A percentile compares a stretch with the other conserved stretches of the same genome.
Evolutionary conservation across 37 sponge, comb jelly and placozoan species (phyloP).

Genomic region (Axinella damicornis): DNA sequence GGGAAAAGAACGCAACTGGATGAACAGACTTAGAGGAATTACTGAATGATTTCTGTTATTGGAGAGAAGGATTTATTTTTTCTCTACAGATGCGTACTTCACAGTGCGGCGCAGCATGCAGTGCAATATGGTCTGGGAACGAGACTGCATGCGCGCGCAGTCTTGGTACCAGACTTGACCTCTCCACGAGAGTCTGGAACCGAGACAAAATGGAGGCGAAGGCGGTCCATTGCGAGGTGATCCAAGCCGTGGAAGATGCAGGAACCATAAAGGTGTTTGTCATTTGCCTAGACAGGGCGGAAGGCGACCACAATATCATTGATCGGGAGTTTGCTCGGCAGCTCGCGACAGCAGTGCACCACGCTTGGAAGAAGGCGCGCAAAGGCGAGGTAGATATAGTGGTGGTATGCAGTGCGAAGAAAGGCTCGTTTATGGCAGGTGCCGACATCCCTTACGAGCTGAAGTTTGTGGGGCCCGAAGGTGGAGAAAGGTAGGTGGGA

Average conservation of each 20-base stretch:
- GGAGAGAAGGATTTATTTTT: no score
- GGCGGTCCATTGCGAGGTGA: constrained; percentile 22
- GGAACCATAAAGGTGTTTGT: constrained; percentile 38
- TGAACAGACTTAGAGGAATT: no score
- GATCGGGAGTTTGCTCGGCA: constrained; percentile 35
- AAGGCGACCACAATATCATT: constrained; percentile 44
- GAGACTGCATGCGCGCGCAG: no score
- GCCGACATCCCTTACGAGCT: constrained; percentile 57
- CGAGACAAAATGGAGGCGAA: no score
- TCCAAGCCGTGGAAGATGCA: constrained; percentile 7
- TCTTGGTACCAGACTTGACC: no score
- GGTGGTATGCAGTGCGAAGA: constrained; percentile 63
- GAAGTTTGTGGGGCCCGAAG: constrained; percentile 1
- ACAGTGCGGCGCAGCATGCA: no score
- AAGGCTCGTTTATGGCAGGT: constrained; percentile 48
- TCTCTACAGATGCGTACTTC: no score
- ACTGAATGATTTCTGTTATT: no score
- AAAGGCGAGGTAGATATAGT: constrained; percentile 39
- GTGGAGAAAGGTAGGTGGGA: constrained; percentile 3
- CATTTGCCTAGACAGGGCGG: constrained; percentile 23
- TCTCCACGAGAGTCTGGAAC: no score
- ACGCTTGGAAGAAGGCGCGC: constrained; percentile 12
- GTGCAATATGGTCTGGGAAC: no score
- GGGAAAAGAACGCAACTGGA: constrained; percentile 31
- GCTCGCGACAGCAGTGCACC: constrained; percentile 30